Conservation (phyloP, 64 coral and sea anemone species). For the Catalaphyllia jardinei region DNA sequence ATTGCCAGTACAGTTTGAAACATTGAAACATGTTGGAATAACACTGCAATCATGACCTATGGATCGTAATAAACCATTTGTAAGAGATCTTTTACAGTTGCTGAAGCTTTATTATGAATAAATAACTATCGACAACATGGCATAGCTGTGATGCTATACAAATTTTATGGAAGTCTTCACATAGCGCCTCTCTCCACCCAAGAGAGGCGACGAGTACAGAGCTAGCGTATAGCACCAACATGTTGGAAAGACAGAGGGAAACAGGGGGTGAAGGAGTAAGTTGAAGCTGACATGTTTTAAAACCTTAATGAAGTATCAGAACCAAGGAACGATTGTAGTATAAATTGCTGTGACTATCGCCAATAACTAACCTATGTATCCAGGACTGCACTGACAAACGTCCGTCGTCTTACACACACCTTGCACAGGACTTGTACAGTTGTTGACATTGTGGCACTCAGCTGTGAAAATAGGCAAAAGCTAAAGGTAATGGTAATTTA, state of each 20-base stretch:
- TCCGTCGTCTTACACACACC: conserved; percentile 66
- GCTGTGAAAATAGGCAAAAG: conserved; percentile 9
- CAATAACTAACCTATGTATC: conserved; percentile 52
- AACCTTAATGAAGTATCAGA: too few species aligned
- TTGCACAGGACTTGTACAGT: conserved; percentile 62
- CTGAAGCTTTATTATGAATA: not conserved
- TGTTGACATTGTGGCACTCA: conserved; percentile 47
- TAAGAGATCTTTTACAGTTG: not conserved
- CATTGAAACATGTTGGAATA: conserved; percentile 44
- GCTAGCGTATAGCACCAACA: too few species aligned
- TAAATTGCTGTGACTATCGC: not conserved
- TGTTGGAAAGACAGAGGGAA: too few species aligned
- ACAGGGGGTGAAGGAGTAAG: too few species aligned
- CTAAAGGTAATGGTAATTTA: too few species aligned
- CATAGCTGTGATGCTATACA: too few species aligned
- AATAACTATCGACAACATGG: not conserved
- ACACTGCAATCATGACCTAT: conserved; percentile 44
- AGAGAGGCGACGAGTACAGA: too few species aligned
- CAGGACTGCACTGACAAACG: conserved; percentile 60
- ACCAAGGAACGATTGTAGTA: not conserved
- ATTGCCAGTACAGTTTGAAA: conserved; percentile 37
- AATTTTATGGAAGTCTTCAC: too few species aligned
- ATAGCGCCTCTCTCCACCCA: too few species aligned
- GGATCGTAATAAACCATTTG: not conserved
- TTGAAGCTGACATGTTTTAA: too few species aligned